Conservation (phyloP, 2,113 vertebrate genomes). For the Cynopterus brachyotis region DNA sequence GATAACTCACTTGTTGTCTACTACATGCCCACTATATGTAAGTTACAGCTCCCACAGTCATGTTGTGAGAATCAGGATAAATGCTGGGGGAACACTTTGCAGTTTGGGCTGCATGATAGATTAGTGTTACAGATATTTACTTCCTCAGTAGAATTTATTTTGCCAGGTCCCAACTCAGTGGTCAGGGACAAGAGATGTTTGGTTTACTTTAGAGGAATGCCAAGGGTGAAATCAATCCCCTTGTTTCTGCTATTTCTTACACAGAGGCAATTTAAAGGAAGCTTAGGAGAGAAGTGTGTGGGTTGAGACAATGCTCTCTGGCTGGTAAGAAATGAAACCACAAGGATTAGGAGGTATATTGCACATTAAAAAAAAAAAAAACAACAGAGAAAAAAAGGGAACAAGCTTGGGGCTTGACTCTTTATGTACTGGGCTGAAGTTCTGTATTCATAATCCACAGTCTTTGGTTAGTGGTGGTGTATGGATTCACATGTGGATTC, state of each 20-base stretch:
- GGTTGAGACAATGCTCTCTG: constrained; percentile 71
- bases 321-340: constrained; percentile 67
- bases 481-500: not conserved
- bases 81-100: constrained; percentile 40
- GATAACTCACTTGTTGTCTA: not conserved
- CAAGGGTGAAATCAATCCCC: constrained; percentile 65
- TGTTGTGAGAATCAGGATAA: not conserved
- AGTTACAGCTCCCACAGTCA: not conserved
- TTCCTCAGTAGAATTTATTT: constrained; percentile 58
- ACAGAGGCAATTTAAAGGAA: constrained; percentile 57
- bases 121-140: constrained; percentile 38
- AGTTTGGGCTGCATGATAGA: constrained; percentile 36
- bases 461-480: not conserved
- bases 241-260: constrained; percentile 68
- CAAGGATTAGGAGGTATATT: constrained; percentile 72
- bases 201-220: constrained; percentile 34
- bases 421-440: not conserved
- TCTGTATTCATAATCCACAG: not conserved
- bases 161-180: not conserved
- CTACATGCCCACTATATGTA: not conserved
- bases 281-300: constrained; percentile 62
- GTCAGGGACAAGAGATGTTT: constrained; percentile 56
- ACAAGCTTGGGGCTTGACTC: constrained; percentile 61
- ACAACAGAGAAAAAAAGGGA: not conserved
- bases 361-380: not conserved